Evolutionary conservation across 1,140 invertebrate genomes (phyloP).

Genomic region (Magallana angulata): DNA sequence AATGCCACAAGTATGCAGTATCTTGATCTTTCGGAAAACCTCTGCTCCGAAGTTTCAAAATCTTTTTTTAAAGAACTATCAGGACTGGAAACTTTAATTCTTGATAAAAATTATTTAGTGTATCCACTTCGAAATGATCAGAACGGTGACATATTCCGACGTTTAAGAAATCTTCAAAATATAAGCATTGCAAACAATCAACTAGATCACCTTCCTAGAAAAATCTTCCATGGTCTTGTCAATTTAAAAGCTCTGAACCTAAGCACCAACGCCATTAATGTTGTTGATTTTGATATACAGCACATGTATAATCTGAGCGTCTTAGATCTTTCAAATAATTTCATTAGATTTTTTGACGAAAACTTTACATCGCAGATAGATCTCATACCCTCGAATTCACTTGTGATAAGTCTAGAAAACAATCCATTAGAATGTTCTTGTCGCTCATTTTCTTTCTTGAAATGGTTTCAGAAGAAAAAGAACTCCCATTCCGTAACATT

Average conservation of each 20-base stretch:
- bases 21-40: slow-evolving; percentile 46
- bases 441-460: slow-evolving; percentile 26
- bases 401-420: background rate
- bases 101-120: slow-evolving; percentile 48
- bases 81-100: slow-evolving; percentile 31
- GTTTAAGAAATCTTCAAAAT: slow-evolving; percentile 42
- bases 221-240: slow-evolving; percentile 45
- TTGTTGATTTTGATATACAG: no score
- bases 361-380: background rate
- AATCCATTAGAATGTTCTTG: slow-evolving; percentile 33
- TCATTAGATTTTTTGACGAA: slow-evolving; percentile 26
- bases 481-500: slow-evolving; percentile 2
- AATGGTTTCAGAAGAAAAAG: slow-evolving; percentile 19
- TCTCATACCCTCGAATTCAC: background rate
- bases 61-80: slow-evolving; percentile 52
- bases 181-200: slow-evolving; percentile 60
- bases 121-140: slow-evolving; percentile 8
- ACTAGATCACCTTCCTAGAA: slow-evolving; percentile 36
- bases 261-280: slow-evolving; percentile 45
- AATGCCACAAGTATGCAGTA: slow-evolving; percentile 7
- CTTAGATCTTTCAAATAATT: slow-evolving; percentile 56
- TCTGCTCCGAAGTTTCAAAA: slow-evolving; percentile 32
- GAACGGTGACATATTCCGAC: slow-evolving; percentile 27
- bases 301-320: slow-evolving; percentile 38
- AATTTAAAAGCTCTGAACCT: slow-evolving; percentile 49